Evolutionary conservation across 1,140 invertebrate genomes (phyloP).

Genomic region (Drosophila fuyamai): DNA sequence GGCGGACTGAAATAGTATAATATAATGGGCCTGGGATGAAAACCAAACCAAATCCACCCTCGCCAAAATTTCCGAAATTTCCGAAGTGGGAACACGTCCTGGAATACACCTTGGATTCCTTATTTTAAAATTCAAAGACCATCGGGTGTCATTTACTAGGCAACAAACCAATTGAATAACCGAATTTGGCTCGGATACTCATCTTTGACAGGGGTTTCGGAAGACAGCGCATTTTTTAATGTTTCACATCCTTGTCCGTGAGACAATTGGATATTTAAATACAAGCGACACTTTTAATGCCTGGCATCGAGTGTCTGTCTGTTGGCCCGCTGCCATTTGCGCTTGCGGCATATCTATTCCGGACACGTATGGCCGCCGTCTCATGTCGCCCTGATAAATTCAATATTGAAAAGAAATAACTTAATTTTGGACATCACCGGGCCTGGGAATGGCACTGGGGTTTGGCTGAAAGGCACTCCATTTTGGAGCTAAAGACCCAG

Average conservation of each 20-base stretch:
- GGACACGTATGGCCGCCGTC: constrained; percentile 55
- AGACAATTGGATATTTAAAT: constrained; percentile 77
- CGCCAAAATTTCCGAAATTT: constrained; percentile 12
- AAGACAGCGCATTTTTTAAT: constrained; percentile 72
- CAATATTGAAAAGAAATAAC: constrained; percentile 82
- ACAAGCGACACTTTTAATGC: constrained; percentile 74
- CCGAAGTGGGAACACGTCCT: constrained; percentile 64
- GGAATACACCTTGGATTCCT: constrained; percentile 43
- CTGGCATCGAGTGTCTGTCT: constrained; percentile 50
- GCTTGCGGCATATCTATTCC: constrained; percentile 51
- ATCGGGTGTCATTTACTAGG: constrained; percentile 72
- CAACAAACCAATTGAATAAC: constrained; percentile 74
- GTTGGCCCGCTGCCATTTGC: constrained; percentile 3
- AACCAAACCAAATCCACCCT: constrained; percentile 50
- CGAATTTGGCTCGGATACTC: constrained; percentile 49
- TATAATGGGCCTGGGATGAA: background rate
- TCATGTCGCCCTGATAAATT: constrained; percentile 72
- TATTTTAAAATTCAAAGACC: constrained; percentile 78
- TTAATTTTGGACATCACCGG: constrained; percentile 57
- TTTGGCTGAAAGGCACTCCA: background rate
- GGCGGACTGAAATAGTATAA: background rate
- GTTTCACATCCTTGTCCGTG: constrained; percentile 61
- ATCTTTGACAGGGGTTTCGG: constrained; percentile 5
- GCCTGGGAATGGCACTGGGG: background rate
- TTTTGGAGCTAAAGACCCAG: background rate